Percentiles rank a stretch among this genome's conserved stretches.
phyloP scores from a whole-genome alignment of 1,140 invertebrate genomes.

The Papilio machaon region DNA sequence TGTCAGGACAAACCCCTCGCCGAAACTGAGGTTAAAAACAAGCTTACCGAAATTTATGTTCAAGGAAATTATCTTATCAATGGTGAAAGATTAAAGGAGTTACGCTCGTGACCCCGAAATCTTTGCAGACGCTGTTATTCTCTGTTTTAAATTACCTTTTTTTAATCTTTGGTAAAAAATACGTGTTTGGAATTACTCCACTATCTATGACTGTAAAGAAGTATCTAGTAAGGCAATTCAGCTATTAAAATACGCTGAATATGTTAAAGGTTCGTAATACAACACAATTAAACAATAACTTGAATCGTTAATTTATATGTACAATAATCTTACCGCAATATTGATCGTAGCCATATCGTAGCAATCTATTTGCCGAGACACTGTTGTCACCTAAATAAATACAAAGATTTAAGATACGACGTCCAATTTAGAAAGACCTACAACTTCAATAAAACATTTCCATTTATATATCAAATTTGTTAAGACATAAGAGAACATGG shows the following conservation, averaged over 20 bases:
- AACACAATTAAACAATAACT: background rate
- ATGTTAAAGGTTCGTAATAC: background rate
- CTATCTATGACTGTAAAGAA: no score
- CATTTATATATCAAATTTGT: constrained; percentile 21
- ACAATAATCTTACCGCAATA: background rate
- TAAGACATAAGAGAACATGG: constrained; percentile 24
- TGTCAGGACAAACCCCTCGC: background rate
- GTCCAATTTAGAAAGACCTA: constrained; percentile 7
- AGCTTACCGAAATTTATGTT: constrained; percentile 8
- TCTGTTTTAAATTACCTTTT: background rate
- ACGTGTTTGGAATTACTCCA: no score
- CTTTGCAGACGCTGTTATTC: background rate
- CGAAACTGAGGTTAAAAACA: constrained; percentile 46
- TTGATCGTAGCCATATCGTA: background rate
- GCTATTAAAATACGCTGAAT: background rate
- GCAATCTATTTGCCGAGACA: background rate
- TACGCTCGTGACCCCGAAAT: background rate
- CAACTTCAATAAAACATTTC: background rate
- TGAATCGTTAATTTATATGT: background rate
- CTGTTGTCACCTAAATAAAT: constrained; percentile 21
- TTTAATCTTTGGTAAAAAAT: background rate
- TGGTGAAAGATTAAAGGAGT: background rate
- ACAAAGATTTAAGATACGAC: constrained; percentile 17
- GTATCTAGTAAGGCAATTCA: no score
- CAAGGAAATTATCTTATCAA: background rate